Base-by-base conservation (phyloP, 2,888 invertebrate genomes). In the Fragum fragum region DNA sequence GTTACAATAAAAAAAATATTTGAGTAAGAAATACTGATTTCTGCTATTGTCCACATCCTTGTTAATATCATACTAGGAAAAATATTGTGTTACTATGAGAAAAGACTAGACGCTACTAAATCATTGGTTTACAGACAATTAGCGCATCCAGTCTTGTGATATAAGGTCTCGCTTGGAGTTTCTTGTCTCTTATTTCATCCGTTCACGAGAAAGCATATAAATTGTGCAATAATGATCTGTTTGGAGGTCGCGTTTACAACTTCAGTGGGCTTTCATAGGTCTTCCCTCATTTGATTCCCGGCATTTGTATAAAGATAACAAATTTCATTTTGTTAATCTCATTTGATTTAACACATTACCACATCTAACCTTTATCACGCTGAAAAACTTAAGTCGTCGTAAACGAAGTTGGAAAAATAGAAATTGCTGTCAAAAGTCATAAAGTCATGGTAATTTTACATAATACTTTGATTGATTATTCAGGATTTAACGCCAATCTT, bases 241-340 rank as follows among this genome's bases (percentile, higher is more conserved):
- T 47, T 47, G 7, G 47, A 47, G 47, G 47, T 47, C 47, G n/a
- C n/a, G 14, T 14, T 47, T 47, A 47, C 47, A 9, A 47, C 47
- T 47, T 47, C 69, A 71, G 1, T 42, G 9, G 29, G 59, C 55
- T n/a, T 61, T 70, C 29, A 47, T 59, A 32, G 32, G 32, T 36
- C 32, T 36, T 36, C 32, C 9, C 32, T 36, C 32, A 36, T 36
- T 36, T 36, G 9, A 6, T 36, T 36, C 32, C 32, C 9, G 32
- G 3, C 5, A 36, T 36, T 36, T 36, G 32, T 9, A 6, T 3
- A 36, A 36, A 6, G 32, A 3, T 36, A 3, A 9, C 32, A 36
- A 36, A 36, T 36, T 36, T 9, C 32, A 36, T 36, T 36, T 36
- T 6, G 32, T 36, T 36, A 36, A 3, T 36, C 32, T 9, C 32